phyloP scores from a whole-genome alignment of 2,888 invertebrate genomes.

The Athrips mouffetella region DNA sequence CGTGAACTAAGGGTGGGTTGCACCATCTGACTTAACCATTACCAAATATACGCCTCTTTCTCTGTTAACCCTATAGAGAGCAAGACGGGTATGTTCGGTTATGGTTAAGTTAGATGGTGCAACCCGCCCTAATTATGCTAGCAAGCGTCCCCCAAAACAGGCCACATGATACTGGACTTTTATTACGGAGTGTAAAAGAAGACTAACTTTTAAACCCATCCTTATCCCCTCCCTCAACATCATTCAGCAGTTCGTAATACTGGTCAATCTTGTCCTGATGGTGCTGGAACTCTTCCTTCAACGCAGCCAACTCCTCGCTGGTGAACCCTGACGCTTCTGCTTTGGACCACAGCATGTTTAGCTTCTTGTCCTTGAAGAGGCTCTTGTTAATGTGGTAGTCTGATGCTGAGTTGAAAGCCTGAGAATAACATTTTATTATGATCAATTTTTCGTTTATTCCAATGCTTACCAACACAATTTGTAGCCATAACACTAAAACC shows the following conservation, averaged over 20 bases:
- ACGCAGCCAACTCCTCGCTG: conserved; percentile 86
- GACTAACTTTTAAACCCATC: conserved; percentile 83
- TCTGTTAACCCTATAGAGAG: too few relatives aligned
- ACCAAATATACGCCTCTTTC: too few relatives aligned
- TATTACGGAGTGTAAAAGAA: too few relatives aligned
- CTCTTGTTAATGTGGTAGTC: conserved; percentile 85
- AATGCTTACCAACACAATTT: too few relatives aligned
- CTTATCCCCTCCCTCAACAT: conserved; percentile 79
- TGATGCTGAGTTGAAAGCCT: conserved; percentile 57
- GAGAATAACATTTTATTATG: conserved; percentile 4
- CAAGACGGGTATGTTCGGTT: not conserved
- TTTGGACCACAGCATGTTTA: conserved; percentile 93
- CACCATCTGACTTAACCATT: too few relatives aligned
- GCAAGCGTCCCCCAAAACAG: too few relatives aligned
- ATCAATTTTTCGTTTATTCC: not conserved
- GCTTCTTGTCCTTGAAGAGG: conserved; percentile 92
- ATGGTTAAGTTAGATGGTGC: not conserved
- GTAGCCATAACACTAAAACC: too few relatives aligned
- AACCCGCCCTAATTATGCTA: too few relatives aligned
- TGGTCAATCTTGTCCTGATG: conserved; percentile 96
- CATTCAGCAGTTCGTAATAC: conserved; percentile 87
- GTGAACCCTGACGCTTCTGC: conserved; percentile 93
- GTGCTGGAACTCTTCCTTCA: conserved; percentile 93
- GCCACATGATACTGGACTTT: too few relatives aligned
- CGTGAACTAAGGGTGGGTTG: too few relatives aligned